Percentiles rank a stretch among this genome's conserved stretches.
Evolutionary conservation across 2,113 vertebrate species (phyloP).

Genomic region (Salminus brasiliensis): DNA sequence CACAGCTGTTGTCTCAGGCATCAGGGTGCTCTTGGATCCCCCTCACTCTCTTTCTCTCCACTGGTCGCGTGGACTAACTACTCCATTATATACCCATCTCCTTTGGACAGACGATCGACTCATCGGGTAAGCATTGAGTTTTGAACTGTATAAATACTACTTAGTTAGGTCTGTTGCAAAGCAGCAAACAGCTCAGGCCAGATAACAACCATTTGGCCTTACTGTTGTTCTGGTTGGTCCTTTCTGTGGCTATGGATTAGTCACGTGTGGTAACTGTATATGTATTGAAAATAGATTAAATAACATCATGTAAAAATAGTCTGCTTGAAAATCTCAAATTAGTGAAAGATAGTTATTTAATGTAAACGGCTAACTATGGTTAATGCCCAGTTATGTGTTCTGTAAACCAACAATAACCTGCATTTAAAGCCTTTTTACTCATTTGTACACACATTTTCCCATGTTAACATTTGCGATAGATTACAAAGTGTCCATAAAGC

Average conservation of each 20-base stretch:
- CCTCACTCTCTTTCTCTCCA: constrained; percentile 46
- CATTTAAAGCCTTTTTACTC: background rate
- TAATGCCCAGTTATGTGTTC: background rate
- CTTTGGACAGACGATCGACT: background rate
- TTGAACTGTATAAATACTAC: background rate
- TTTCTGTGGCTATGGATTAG: background rate
- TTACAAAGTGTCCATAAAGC: background rate
- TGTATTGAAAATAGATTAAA: background rate
- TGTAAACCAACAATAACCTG: too few species aligned
- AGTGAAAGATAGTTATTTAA: background rate
- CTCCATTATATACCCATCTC: constrained; percentile 42
- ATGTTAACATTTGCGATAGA: background rate
- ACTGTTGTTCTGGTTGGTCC: background rate
- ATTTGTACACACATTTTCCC: background rate
- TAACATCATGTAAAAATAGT: background rate
- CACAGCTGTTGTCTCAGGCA: constrained; percentile 59
- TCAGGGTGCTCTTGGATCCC: constrained; percentile 46
- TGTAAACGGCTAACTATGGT: background rate
- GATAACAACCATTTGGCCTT: background rate
- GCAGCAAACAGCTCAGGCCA: background rate
- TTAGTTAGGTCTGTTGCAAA: background rate
- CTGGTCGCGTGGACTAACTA: constrained; percentile 38
- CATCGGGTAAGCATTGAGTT: constrained; percentile 35
- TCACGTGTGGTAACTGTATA: too few species aligned
- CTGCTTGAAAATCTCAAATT: too few species aligned